phyloP scores from a whole-genome alignment of 2,888 invertebrate genomes.

The Archips xylosteana region DNA sequence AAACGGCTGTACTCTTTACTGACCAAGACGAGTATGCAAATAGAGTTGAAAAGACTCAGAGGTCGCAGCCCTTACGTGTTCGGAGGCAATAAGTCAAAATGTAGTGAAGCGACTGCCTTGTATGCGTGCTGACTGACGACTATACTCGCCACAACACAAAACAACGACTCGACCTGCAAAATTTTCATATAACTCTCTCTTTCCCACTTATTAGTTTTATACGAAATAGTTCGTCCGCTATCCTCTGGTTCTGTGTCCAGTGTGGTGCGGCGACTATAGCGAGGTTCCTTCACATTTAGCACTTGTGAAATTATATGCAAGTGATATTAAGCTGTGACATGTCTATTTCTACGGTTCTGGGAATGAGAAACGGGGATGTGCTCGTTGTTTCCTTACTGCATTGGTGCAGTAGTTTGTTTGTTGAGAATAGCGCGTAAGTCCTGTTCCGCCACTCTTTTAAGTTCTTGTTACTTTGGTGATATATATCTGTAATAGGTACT shows the following conservation, averaged over 20 bases:
- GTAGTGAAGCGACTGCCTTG: constrained; percentile 57
- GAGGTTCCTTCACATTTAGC: constrained; percentile 28
- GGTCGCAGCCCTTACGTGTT: constrained; percentile 75
- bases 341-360: constrained; percentile 37
- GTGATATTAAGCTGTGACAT: constrained; percentile 36
- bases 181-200: neutral
- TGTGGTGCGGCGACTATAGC: neutral
- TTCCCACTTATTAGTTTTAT: neutral
- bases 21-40: constrained; percentile 64
- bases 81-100: constrained; percentile 70
- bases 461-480: no score
- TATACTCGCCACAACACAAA: constrained; percentile 16
- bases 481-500: no score
- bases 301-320: constrained; percentile 40
- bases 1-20: constrained; percentile 13
- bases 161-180: constrained; percentile 2
- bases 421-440: neutral
- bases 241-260: neutral
- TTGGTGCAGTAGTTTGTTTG: neutral
- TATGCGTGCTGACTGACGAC: constrained; percentile 69
- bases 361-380: constrained; percentile 29
- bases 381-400: constrained; percentile 21
- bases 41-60: constrained; percentile 57
- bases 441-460: no score
- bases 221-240: neutral